Conservation (phyloP, 2,113 vertebrate genomes). For the Apistogramma diplotaenia region DNA sequence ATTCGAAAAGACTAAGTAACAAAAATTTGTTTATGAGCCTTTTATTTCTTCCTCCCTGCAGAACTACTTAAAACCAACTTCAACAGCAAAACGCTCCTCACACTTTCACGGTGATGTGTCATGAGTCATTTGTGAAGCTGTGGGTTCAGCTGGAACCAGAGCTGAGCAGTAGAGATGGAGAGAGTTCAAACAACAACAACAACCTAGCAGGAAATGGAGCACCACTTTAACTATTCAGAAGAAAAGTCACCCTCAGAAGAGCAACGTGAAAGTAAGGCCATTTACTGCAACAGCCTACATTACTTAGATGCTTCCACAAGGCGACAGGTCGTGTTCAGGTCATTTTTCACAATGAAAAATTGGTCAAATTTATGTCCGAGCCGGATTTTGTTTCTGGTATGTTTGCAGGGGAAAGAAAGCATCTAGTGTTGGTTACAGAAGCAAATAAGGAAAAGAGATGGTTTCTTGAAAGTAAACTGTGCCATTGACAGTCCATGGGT, state of each 20-base stretch:
- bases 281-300: background rate
- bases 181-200: background rate
- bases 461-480: background rate
- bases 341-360: background rate
- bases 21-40: background rate
- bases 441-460: background rate
- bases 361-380: background rate
- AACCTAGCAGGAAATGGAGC: background rate
- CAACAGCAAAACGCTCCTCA: background rate
- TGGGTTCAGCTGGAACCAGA: background rate
- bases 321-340: background rate
- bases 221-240: background rate
- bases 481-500: fast-evolving
- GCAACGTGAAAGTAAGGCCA: background rate
- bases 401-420: background rate
- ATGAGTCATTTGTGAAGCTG: background rate
- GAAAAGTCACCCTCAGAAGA: background rate
- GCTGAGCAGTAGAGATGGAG: background rate
- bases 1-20: background rate
- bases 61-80: background rate
- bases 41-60: background rate
- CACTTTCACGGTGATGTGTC: background rate
- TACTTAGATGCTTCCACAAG: background rate
- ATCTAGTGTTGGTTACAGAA: background rate
- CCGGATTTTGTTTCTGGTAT: background rate